phyloP scores from a whole-genome alignment of 2,888 invertebrate genomes.

The Nineta flava region DNA sequence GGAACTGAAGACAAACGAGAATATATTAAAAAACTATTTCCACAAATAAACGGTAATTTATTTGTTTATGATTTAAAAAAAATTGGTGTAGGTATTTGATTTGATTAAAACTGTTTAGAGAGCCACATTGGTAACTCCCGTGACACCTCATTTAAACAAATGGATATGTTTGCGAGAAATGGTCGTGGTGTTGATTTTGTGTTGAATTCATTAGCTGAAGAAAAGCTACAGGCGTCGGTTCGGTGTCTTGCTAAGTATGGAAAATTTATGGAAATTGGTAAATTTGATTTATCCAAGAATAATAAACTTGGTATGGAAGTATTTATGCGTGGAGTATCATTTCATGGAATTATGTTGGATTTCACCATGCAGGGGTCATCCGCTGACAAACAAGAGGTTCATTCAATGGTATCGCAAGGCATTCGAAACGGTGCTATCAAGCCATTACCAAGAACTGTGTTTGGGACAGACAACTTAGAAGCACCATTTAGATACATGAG shows the following conservation, averaged over 20 bases:
- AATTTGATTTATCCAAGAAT: conserved; percentile 61
- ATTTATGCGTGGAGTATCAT: conserved; percentile 54
- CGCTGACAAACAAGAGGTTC: conserved; percentile 32
- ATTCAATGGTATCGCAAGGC: conserved; percentile 28
- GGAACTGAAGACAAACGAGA: no score
- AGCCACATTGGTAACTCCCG: conserved; percentile 75
- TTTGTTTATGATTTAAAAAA: neutral
- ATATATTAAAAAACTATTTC: no score
- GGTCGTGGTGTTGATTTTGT: conserved; percentile 85
- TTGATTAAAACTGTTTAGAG: conserved; percentile 19
- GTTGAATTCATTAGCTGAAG: conserved; percentile 81
- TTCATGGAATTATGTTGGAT: conserved; percentile 67
- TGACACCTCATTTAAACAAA: conserved; percentile 71
- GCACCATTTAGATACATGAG: conserved; percentile 44
- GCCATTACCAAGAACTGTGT: conserved; percentile 44
- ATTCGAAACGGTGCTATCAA: conserved; percentile 45
- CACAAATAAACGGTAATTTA: no score
- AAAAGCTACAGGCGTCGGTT: conserved; percentile 62
- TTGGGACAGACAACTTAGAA: conserved; percentile 40
- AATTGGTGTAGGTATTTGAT: neutral
- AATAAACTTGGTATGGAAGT: conserved; percentile 43
- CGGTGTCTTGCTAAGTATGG: conserved; percentile 43
- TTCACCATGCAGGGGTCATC: conserved; percentile 35
- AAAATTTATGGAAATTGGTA: conserved; percentile 73
- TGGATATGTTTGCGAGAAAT: conserved; percentile 62